phyloP scores from a whole-genome alignment of 2,888 invertebrate species.

The Protula sp. region DNA sequence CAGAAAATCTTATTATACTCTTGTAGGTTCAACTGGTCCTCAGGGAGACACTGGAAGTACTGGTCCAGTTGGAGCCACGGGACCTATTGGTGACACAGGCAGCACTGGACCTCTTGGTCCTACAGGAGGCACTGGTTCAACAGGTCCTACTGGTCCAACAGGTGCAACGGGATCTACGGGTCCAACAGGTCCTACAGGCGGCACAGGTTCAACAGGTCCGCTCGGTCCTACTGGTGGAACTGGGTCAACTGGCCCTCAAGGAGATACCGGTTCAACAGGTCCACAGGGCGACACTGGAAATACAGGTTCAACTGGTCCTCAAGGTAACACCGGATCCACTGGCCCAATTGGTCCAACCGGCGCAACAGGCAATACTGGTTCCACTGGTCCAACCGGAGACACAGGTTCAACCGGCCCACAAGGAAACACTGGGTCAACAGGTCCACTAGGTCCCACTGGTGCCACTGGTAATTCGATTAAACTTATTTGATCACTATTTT shows the following conservation, averaged over 20 bases:
- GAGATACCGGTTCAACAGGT: background rate
- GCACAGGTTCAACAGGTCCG: background rate
- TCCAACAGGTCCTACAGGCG: background rate
- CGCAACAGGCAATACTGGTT: background rate
- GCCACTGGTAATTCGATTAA: constrained; percentile 10
- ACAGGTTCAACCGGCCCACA: constrained; percentile 8
- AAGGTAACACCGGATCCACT: background rate
- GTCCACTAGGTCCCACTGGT: constrained; percentile 9
- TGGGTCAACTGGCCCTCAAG: background rate
- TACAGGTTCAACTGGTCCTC: background rate
- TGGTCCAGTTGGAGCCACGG: background rate
- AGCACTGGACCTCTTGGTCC: background rate
- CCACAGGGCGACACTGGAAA: background rate
- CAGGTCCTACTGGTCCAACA: background rate
- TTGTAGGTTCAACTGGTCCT: background rate
- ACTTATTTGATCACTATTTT: no score
- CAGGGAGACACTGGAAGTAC: background rate
- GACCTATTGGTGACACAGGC: constrained; percentile 6
- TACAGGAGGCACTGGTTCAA: constrained; percentile 2
- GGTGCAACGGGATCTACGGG: background rate
- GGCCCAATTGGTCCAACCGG: background rate
- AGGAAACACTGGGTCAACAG: constrained; percentile 8
- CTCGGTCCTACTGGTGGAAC: background rate
- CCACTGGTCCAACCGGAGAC: constrained; percentile 8
- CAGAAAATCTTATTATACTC: no score